Evolutionary conservation across 2,888 invertebrate species (phyloP), one percentile per base, ranked within the genome.

Genomic region (Tetrapedia diversipes): DNA sequence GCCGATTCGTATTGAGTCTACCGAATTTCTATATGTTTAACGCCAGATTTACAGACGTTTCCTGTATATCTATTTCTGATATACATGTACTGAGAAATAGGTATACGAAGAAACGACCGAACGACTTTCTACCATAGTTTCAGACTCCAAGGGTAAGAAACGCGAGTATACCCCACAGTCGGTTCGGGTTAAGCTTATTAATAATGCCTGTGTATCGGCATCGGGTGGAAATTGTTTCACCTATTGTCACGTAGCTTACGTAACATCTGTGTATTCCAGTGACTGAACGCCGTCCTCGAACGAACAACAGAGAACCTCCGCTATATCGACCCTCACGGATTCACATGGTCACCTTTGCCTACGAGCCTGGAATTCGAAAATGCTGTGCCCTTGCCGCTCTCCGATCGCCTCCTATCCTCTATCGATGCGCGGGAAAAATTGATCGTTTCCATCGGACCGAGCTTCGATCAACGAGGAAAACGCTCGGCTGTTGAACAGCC

Each of bases 301-400:
- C 49, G 73, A 61, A 70, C 79, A 53, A 76, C 64, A 65, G 70
- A 71, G 65, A 71, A 70, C 70, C 56, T 67, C 66, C 65, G 73
- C 65, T 68, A 71, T n/a, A n/a, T 60, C 76, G 83, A 83, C 61
- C 76, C 75, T 83, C 81, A 70, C 57, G 37, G 63, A 60, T 81
- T 77, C 61, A 79, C 79, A 79, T 70, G 82, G 77, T 34, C 82
- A 69, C 19, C 43, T 68, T 63, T 66, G 67, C 14, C 49, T 67
- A 75, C 80, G 71, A 45, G 71, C 32, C 8, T 65, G 63, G 79
- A 75, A 80, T 80, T 80, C 70, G 60, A 80, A 79, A 80, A 80
- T 57, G 57, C 34, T 49, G 61, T 74, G 79, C 70, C 74, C 64
- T 73, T 71, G 78, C 41, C 64, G 24, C 27, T 16, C 29, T 27